Percentiles rank a stretch among this genome's conserved stretches.
These are phyloP conservation scores for Ophion ellenae DNA, from an alignment of 2,888 invertebrate genomes.

Conservation along the genomic window DNA sequence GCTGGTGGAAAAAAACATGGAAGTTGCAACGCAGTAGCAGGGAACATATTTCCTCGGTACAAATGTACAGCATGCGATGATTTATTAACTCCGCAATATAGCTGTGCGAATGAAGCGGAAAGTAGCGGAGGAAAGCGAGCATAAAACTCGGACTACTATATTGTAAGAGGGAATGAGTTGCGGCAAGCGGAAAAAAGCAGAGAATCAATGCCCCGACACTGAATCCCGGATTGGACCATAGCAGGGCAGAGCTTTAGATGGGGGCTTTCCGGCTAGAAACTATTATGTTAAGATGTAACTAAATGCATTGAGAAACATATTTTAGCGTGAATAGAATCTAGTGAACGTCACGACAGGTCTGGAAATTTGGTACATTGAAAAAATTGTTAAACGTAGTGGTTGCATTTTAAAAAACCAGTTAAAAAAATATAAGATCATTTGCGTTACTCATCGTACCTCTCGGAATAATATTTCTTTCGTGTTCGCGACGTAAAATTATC, in stretches of 20 bases:
- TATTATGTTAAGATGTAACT: background rate
- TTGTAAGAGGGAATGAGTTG: conserved; percentile 6
- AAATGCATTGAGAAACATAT: background rate
- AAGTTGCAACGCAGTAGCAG: background rate
- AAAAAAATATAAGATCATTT: no score
- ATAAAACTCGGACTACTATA: conserved; percentile 31
- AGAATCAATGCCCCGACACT: conserved; percentile 14
- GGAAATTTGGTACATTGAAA: background rate
- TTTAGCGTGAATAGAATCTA: background rate
- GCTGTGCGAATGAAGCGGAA: conserved; percentile 20
- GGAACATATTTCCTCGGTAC: conserved; percentile 11
- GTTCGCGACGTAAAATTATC: no score
- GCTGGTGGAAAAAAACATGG: background rate
- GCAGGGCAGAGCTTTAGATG: background rate
- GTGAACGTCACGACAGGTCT: background rate
- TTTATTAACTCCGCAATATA: conserved; percentile 33
- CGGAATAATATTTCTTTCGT: no score
- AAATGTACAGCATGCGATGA: conserved; percentile 17
- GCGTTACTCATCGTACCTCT: no score
- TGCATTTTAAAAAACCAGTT: no score
- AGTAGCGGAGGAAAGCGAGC: conserved; percentile 23
- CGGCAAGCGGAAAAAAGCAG: background rate
- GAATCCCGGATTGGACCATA: background rate
- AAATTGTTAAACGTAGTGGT: background rate
- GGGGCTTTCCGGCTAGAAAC: background rate